Percentiles rank a stretch among this genome's conserved stretches.
phyloP scores from a whole-genome alignment of 2,797 vertebrate genomes.

The Hypotaenidia philippensis region DNA sequence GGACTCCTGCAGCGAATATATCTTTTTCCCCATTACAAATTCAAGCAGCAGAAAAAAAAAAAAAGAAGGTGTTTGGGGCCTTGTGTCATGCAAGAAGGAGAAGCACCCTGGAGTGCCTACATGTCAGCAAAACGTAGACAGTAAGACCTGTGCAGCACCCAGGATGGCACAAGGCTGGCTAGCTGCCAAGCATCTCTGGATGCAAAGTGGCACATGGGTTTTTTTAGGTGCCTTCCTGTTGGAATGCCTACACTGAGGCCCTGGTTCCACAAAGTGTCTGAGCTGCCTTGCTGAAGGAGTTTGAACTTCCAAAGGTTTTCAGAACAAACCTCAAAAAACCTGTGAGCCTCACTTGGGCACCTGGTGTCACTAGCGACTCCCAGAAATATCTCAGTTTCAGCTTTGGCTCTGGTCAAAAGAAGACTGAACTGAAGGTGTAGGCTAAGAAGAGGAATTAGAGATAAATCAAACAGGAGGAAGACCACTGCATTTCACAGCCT shows the following conservation, averaged over 20 bases:
- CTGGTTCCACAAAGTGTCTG: background rate
- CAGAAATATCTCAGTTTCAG: background rate
- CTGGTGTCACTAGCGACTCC: background rate
- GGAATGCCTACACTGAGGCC: background rate
- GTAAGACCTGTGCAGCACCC: background rate
- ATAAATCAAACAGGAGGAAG: background rate
- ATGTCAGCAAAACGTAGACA: background rate
- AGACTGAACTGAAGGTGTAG: background rate
- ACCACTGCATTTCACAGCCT: constrained; percentile 11
- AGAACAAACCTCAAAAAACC: background rate
- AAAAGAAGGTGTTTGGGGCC: background rate
- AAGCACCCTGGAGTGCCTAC: background rate
- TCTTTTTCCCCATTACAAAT: background rate
- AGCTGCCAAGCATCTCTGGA: background rate
- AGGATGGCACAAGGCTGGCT: rapidly evolving
- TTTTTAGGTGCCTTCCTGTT: background rate
- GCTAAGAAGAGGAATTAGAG: background rate
- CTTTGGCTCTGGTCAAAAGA: background rate
- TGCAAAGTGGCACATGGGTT: background rate
- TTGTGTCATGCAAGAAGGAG: background rate
- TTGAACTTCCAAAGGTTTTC: background rate
- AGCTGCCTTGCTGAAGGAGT: background rate
- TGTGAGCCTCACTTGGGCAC: background rate
- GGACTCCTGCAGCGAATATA: background rate
- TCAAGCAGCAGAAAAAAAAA: background rate